These are phyloP conservation scores for Holothuria scabra DNA, from an alignment of 53 echinoderm and acorn worm species.

Conservation along the genomic window DNA sequence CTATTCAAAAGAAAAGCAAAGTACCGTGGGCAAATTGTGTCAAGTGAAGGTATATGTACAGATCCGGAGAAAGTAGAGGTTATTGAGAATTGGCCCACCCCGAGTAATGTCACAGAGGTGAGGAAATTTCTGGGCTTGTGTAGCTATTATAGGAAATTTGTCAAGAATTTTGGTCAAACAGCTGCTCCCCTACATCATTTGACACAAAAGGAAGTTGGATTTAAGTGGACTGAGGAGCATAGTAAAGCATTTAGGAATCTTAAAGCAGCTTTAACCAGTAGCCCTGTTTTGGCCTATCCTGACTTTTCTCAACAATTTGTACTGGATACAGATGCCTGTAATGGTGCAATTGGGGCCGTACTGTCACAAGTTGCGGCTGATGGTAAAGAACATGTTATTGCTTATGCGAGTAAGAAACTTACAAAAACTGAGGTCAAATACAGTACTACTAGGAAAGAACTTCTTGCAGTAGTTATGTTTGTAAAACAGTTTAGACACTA, in stretches of 20 bases:
- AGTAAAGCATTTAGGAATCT: not conserved
- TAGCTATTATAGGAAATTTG: conserved; percentile 66
- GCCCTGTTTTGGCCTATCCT: too few species aligned
- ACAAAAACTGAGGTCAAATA: not conserved
- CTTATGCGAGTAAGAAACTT: conserved; percentile 1
- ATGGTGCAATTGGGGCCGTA: not conserved
- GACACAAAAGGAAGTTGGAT: not conserved
- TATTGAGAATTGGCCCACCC: conserved; percentile 57
- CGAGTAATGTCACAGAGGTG: conserved; percentile 48
- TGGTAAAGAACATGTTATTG: conserved; percentile 9
- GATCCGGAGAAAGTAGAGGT: too few species aligned
- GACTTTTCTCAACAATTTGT: too few species aligned
- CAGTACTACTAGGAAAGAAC: conserved; percentile 44
- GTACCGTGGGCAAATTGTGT: conserved; percentile 61
- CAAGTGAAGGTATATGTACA: not conserved
- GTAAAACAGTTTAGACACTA: conserved; percentile 59
- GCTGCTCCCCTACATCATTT: conserved; percentile 58
- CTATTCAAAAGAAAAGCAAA: conserved; percentile 47
- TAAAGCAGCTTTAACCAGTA: too few species aligned
- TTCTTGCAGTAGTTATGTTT: conserved; percentile 53
- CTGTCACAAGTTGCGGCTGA: not conserved
- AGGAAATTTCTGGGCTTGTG: conserved; percentile 69
- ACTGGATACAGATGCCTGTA: not conserved
- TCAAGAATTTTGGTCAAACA: conserved; percentile 52
- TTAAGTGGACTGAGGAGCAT: not conserved